Base-by-base conservation (phyloP, 1,140 invertebrate genomes). In the Ptiloglossa arizonensis region DNA sequence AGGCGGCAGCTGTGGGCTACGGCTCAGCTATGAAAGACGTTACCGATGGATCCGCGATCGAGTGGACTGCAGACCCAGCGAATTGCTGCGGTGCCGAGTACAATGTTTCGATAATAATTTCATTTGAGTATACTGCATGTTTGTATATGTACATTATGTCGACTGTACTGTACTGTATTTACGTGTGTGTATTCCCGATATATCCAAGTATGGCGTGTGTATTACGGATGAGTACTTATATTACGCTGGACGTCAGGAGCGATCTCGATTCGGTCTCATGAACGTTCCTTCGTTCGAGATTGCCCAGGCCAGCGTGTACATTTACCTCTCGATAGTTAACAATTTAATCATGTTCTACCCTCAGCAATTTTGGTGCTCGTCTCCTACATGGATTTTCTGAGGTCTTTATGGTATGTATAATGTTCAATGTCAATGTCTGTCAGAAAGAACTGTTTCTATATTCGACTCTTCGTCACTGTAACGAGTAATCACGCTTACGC, bases 71-170 rank as follows among this genome's bases (percentile, higher is more conserved):
- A 87, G 81, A 86, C 81, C 82, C 82, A 84, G 73, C 80, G 76
- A 82, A 72, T 86, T 71, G 71, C 73, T 79, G 83, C 78, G 81
- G 72, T 78, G 81, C 80, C 85, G 78, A 83, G 66, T 72, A 81
- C 70, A 82, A 68, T 80, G 59, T 85, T 75, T 54, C 17, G 56
- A 63, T 64, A 76, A 63, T 54, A 29, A 66, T 77, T 81, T 46
- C 60, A 67, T 75, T 70, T 69, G 66, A 52, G 74, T 84, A 85
- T 85, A 74, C 57, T 80, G 71, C 60, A 91, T 91, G 88, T 91
- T 91, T 92, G 89, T 91, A 92, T 92, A 92, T 92, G 89, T 91
- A 92, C 90, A 92, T 91, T 91, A 91, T 91, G 89, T 91, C 83
- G 88, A 89, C 85, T 90, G 81, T 89, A 81, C 71, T 90, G 81